phyloP scores from a whole-genome alignment of 2,113 vertebrate genomes.

The Cardinalis cardinalis region DNA sequence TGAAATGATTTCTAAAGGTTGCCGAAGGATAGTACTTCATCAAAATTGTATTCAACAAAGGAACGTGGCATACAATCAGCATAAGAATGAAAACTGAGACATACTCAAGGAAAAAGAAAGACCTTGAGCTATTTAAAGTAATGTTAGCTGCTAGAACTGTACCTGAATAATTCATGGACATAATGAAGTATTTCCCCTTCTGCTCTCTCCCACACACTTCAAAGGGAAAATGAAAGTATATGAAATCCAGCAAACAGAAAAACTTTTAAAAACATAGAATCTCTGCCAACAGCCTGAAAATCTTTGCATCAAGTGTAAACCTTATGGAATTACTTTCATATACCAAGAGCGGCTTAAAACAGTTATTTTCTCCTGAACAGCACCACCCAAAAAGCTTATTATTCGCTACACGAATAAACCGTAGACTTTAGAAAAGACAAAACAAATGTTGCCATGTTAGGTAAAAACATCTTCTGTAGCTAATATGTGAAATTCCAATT shows the following conservation, averaged over 20 bases:
- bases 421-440: not conserved
- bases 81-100: slow-evolving; percentile 46
- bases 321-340: slow-evolving; percentile 18
- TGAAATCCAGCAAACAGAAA: slow-evolving; percentile 45
- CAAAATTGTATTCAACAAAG: slow-evolving; percentile 29
- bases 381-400: not conserved
- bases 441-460: not conserved
- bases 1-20: slow-evolving; percentile 31
- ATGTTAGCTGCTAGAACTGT: slow-evolving; percentile 39
- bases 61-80: not conserved
- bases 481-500: not conserved
- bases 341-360: not conserved
- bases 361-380: not conserved
- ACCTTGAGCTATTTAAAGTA: slow-evolving; percentile 63
- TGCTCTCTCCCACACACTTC: slow-evolving; percentile 49
- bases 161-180: slow-evolving; percentile 65
- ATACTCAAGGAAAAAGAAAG: slow-evolving; percentile 50
- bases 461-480: not conserved
- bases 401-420: not conserved
- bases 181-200: slow-evolving; percentile 62
- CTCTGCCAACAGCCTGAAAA: slow-evolving; percentile 24
- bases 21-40: slow-evolving; percentile 41
- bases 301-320: slow-evolving; percentile 6
- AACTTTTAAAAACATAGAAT: slow-evolving; percentile 25
- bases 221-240: slow-evolving; percentile 58